Conservation (phyloP, 1,140 invertebrate species). For the Brachionus manjavacas region DNA sequence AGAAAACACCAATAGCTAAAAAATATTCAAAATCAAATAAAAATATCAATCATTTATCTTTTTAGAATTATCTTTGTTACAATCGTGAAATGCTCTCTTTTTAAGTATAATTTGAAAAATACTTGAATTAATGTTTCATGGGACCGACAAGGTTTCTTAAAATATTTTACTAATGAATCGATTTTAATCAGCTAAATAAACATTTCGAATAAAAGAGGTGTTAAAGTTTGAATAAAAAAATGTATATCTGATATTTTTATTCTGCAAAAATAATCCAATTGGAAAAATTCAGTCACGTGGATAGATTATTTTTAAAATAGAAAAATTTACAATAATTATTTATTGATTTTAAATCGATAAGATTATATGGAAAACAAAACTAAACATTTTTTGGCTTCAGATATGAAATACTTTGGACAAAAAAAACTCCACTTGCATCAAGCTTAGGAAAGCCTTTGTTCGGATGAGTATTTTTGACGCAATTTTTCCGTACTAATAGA, state of each 20-base stretch:
- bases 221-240: not conserved
- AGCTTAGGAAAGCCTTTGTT: not conserved
- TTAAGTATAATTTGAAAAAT: not conserved
- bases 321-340: not conserved
- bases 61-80: not conserved
- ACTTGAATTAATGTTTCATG: not conserved
- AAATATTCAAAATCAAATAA: not conserved
- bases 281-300: not conserved
- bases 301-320: not conserved
- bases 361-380: not conserved
- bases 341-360: conserved; percentile 24
- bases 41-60: no score
- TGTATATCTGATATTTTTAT: not conserved
- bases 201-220: not conserved
- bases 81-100: not conserved
- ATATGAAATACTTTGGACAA: conserved; percentile 35
- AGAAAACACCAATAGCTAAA: not conserved
- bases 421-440: not conserved
- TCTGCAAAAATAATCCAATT: not conserved
- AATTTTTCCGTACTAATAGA: not conserved
- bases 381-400: conserved; percentile 9
- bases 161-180: not conserved
- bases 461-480: not conserved
- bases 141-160: not conserved
- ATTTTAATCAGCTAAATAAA: not conserved